Conservation (phyloP, 2,797 vertebrate species). For the Erithacus rubecula region DNA sequence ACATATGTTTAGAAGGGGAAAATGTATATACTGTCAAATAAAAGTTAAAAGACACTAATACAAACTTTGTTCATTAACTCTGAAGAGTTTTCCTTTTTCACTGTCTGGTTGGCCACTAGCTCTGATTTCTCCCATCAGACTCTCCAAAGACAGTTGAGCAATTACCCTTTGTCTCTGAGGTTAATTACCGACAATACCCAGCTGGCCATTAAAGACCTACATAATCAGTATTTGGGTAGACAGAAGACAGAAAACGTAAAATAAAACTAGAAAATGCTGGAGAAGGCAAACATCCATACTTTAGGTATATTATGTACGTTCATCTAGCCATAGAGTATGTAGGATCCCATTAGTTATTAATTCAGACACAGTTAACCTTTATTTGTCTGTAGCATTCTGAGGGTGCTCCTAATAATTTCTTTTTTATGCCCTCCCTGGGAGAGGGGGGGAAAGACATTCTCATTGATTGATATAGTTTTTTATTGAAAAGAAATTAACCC, state of each 20-base stretch:
- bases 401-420: not conserved
- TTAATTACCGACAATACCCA: slow-evolving; percentile 44
- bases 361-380: not conserved
- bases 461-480: not conserved
- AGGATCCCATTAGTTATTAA: not conserved
- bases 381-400: not conserved
- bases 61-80: not conserved
- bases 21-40: not conserved
- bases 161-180: slow-evolving; percentile 48
- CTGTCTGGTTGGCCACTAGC: not conserved
- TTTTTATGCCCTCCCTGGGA: not conserved
- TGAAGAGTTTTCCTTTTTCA: not conserved
- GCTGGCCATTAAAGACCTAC: not conserved
- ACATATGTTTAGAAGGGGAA: not conserved
- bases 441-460: not conserved
- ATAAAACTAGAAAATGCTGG: not conserved
- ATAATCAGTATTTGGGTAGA: not conserved
- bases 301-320: not conserved
- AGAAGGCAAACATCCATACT: not conserved
- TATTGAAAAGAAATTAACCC: not conserved
- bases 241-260: not conserved
- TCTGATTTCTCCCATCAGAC: not conserved
- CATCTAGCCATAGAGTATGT: not conserved
- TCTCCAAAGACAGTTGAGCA: slow-evolving; percentile 17
- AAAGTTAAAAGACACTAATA: not conserved